Evolutionary conservation across 1,140 invertebrate species (phyloP).

Genomic region (Euschistus heros): DNA sequence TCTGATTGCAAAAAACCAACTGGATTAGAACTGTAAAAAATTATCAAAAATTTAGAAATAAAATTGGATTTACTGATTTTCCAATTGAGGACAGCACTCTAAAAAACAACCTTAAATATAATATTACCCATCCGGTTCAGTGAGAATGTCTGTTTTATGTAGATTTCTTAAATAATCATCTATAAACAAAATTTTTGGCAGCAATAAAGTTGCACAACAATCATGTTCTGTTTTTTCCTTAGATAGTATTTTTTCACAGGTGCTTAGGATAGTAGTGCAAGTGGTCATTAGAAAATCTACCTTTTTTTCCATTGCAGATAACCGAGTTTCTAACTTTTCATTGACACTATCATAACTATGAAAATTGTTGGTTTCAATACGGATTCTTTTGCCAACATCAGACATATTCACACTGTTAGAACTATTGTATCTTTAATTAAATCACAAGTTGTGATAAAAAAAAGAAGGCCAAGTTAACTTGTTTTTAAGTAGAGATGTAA

Average conservation of each 20-base stretch:
- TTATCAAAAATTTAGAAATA: not conserved
- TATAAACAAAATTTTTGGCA: slow-evolving; percentile 16
- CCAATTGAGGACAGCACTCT: no score
- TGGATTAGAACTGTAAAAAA: not conserved
- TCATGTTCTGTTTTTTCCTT: slow-evolving; percentile 13
- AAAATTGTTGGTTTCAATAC: not conserved
- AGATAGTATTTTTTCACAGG: slow-evolving; percentile 6
- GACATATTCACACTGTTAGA: not conserved
- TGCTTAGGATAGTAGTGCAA: slow-evolving; percentile 20
- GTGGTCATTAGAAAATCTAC: slow-evolving; percentile 23
- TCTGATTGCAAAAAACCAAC: slow-evolving; percentile 3
- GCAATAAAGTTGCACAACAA: slow-evolving; percentile 17
- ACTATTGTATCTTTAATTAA: not conserved
- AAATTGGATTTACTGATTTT: no score
- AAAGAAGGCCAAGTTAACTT: not conserved
- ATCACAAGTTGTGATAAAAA: not conserved
- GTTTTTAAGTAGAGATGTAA: not conserved
- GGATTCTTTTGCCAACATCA: slow-evolving; percentile 1
- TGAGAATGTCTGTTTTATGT: slow-evolving; percentile 1
- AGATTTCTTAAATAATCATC: slow-evolving; percentile 16
- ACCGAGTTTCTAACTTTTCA: slow-evolving; percentile 17
- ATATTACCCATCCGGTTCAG: not conserved
- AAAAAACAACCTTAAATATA: no score
- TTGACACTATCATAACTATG: not conserved
- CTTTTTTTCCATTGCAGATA: slow-evolving; percentile 23